phyloP scores from a whole-genome alignment of 2,113 vertebrate genomes.

The Pelvicachromis taeniatus region DNA sequence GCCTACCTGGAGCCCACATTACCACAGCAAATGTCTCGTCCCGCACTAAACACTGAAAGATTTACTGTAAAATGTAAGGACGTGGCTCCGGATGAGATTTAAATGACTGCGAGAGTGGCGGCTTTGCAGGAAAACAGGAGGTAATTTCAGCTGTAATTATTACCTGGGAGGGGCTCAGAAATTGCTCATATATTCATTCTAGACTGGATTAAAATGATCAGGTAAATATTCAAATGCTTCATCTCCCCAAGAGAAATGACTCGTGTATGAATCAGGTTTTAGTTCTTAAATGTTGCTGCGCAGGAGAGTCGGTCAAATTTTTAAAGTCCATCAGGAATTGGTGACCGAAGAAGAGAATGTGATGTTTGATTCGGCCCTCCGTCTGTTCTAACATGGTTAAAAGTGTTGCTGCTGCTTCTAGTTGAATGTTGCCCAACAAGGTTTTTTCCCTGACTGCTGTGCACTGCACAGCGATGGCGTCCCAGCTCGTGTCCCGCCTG shows the following conservation, averaged over 20 bases:
- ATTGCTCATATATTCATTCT: neutral
- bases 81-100: neutral
- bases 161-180: neutral
- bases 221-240: neutral
- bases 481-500: neutral
- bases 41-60: neutral
- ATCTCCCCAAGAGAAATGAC: neutral
- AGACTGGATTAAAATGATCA: neutral
- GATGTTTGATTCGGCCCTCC: neutral
- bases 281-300: neutral
- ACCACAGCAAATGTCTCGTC: neutral
- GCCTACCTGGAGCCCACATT: neutral
- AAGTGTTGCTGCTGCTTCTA: neutral
- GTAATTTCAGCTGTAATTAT: neutral
- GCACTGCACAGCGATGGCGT: neutral
- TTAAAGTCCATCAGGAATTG: neutral
- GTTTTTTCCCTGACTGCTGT: neutral
- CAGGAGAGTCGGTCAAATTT: accelerated
- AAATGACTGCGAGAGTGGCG: neutral
- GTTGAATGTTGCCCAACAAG: neutral
- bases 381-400: accelerated
- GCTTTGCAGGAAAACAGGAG: neutral
- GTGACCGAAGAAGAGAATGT: neutral
- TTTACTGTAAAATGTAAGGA: neutral
- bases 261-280: neutral